Conservation (phyloP, 1,140 invertebrate species). For the Leptinotarsa texana region DNA sequence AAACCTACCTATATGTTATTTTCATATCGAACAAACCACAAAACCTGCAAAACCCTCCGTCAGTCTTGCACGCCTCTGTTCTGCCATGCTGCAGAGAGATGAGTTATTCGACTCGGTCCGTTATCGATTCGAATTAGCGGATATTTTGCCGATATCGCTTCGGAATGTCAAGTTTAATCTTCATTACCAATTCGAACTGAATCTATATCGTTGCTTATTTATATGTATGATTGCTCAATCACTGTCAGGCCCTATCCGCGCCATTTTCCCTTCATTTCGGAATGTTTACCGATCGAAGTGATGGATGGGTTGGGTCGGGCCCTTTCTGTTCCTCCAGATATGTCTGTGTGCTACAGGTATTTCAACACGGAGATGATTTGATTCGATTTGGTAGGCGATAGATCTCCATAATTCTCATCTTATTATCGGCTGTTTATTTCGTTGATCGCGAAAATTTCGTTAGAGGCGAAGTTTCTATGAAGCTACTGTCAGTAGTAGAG, state of each 20-base stretch:
- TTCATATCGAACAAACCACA: too few species aligned
- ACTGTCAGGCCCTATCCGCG: constrained; percentile 4
- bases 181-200: not conserved
- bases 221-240: constrained; percentile 3
- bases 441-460: too few species aligned
- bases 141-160: not conserved
- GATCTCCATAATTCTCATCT: too few species aligned
- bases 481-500: too few species aligned
- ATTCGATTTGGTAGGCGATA: too few species aligned
- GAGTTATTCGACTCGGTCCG: not conserved
- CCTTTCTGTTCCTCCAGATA: too few species aligned
- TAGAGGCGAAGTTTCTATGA: too few species aligned
- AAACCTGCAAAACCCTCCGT: too few species aligned
- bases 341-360: too few species aligned
- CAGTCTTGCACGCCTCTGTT: not conserved
- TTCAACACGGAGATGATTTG: too few species aligned
- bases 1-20: too few species aligned
- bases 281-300: not conserved
- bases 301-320: not conserved
- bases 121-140: constrained; percentile 5
- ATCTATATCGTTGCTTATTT: constrained; percentile 1
- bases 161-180: constrained; percentile 1
- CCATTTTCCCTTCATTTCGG: not conserved
- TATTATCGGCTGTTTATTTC: too few species aligned
- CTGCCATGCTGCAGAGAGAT: not conserved